phyloP scores from a whole-genome alignment of 1,140 invertebrate species.

The Dendrolimus kikuchii region DNA sequence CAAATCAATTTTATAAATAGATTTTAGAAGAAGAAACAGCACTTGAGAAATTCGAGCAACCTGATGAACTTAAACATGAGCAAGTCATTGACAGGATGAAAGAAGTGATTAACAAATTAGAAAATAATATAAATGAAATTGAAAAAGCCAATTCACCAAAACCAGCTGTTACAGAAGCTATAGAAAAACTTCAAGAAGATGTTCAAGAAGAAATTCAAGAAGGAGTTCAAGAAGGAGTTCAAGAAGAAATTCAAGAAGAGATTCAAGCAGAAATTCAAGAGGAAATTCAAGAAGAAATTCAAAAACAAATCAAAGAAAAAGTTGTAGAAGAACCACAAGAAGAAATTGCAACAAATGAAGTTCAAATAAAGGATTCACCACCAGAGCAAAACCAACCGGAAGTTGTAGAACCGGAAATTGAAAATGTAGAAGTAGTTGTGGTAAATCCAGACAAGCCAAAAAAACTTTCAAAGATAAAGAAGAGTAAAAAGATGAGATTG shows the following conservation, averaged over 20 bases:
- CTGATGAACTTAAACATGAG: slow-evolving; percentile 40
- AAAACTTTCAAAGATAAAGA: slow-evolving; percentile 31
- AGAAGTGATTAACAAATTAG: slow-evolving; percentile 52
- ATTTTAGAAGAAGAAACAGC: slow-evolving; percentile 37
- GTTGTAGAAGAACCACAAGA: background rate
- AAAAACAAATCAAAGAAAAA: background rate
- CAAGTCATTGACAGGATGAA: slow-evolving; percentile 55
- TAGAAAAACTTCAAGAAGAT: slow-evolving; percentile 5
- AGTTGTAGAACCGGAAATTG: background rate
- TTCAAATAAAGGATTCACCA: too few species aligned
- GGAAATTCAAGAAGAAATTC: background rate
- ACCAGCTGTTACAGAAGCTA: slow-evolving; percentile 9
- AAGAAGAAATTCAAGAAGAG: background rate
- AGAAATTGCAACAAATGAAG: background rate
- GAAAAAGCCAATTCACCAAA: slow-evolving; percentile 27
- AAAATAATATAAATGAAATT: slow-evolving; percentile 35
- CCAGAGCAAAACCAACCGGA: too few species aligned
- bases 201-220: slow-evolving; percentile 12
- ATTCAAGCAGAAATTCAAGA: background rate
- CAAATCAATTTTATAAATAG: slow-evolving; percentile 11
- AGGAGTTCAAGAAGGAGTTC: slow-evolving; percentile 11
- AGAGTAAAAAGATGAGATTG: slow-evolving; percentile 45
- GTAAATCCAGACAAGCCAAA: slow-evolving; percentile 6
- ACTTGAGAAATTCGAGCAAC: slow-evolving; percentile 49
- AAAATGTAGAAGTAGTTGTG: slow-evolving; percentile 1